Evolutionary conservation across 2,797 vertebrate species (phyloP), one percentile per base, ranked within the genome.

Genomic region (Eleutherodactylus coqui): DNA sequence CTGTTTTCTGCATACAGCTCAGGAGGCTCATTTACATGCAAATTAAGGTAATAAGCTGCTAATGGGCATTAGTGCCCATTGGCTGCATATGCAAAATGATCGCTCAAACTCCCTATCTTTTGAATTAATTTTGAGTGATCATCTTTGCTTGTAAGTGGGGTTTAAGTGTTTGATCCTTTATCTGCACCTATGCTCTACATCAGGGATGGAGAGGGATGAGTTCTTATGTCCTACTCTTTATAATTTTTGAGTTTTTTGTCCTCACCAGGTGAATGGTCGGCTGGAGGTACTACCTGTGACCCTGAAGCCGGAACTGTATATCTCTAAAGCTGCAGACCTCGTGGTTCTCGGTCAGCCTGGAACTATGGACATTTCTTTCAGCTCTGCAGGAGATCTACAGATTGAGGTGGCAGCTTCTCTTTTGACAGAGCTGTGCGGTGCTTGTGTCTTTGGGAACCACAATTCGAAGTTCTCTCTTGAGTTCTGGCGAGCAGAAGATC

Each of bases 251-350:
- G 10, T 10, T 60, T 8, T 51, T 43, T 60, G 51, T 38, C 45
- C 21, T 13, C 45, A 4, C 10, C 43, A 85, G 83, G 75, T 85
- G 19, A 85, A 85, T 79, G 83, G 75, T 41, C 11, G 43, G 4
- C 3, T 24, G 32, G 47, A 32, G 10, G 27, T 16, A 1, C 47
- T 69, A 2, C 83, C 83, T 4, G 7, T 78, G 27, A n/a, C 10
- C 0, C 75, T 67, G 27, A 0, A 5, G 5, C 41, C 83, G 34
- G 55, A 79, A 7, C 43, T 77, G 2, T 41, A 19, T 6, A 4
- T 85, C 9, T n/a, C 21, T 24, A 10, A 43, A 9, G 32, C 45
- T 10, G 27, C n/a, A 4, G 4, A 29, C 2, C 1, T 17, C 5
- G 58, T 85, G 32, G 19, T 21, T 1, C 14, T 85, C 1, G 38